Percentiles rank a stretch among this genome's conserved stretches.
phyloP scores from a whole-genome alignment of 2,113 vertebrate genomes.

The Oxygymnocypris stewartii region DNA sequence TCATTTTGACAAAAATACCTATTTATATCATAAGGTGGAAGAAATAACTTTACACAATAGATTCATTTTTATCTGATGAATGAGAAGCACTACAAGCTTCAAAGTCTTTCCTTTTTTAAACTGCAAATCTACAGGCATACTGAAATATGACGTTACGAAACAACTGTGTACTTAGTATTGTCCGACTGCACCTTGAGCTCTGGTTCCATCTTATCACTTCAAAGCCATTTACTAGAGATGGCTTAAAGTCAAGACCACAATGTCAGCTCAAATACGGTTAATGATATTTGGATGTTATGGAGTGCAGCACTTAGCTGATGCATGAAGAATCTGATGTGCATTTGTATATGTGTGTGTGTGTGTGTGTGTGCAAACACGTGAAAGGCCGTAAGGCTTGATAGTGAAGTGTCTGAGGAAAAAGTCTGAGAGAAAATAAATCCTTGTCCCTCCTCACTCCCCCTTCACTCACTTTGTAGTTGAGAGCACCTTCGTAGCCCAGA shows the following conservation, averaged over 20 bases:
- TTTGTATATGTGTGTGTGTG: constrained; percentile 8
- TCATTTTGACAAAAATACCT: not conserved
- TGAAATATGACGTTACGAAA: not conserved
- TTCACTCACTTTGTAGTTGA: constrained; percentile 51
- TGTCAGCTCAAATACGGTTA: not conserved
- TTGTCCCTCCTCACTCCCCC: constrained; percentile 8
- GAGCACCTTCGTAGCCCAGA: constrained; percentile 39
- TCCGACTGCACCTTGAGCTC: not conserved
- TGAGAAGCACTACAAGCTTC: not conserved
- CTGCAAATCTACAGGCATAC: not conserved
- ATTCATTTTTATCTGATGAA: not conserved
- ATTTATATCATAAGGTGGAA: not conserved
- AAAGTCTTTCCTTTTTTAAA: not conserved
- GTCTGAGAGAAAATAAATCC: constrained; percentile 14
- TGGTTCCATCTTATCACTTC: not conserved
- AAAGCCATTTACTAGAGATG: not conserved
- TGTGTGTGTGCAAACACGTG: not conserved
- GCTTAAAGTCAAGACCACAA: not conserved
- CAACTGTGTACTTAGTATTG: not conserved
- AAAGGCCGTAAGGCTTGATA: constrained; percentile 1
- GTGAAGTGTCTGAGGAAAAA: constrained; percentile 22
- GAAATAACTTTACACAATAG: not conserved
- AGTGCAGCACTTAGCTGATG: constrained; percentile 4
- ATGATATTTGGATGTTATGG: constrained; percentile 6
- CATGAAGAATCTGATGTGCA: not conserved